phyloP scores from a whole-genome alignment of 92 coral and sea anemone species.

The Phenganax marumi region DNA sequence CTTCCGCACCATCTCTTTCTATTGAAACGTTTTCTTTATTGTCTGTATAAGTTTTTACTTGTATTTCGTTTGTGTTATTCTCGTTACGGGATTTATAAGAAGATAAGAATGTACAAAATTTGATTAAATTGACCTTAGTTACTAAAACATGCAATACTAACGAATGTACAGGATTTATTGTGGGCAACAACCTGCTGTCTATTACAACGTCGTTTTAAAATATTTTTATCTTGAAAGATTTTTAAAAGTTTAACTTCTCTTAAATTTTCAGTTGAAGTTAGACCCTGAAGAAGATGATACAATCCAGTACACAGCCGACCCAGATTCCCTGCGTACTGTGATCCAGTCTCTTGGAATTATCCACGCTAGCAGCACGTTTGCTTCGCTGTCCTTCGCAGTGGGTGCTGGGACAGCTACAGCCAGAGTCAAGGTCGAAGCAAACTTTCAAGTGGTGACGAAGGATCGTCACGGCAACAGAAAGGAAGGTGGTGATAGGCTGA shows the following conservation, averaged over 20 bases:
- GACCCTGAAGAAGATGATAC: conserved; percentile 98
- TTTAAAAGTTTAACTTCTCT: neutral
- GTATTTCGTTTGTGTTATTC: no score
- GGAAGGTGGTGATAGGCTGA: conserved; percentile 86
- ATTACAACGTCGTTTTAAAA: neutral
- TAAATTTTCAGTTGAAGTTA: conserved; percentile 60
- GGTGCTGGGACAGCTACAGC: conserved; percentile 96
- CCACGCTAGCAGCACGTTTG: conserved; percentile 94
- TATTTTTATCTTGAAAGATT: neutral
- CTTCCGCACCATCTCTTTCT: no score
- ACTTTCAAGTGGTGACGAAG: conserved; percentile 81
- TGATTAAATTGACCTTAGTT: no score
- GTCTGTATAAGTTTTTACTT: no score
- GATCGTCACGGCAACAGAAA: conserved; percentile 94
- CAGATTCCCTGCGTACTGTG: conserved; percentile 59
- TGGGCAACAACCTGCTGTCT: no score
- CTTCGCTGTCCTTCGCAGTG: conserved; percentile 92
- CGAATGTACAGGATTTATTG: no score
- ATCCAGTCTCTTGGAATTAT: conserved; percentile 75
- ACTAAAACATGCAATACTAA: no score
- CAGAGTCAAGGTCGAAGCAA: conserved; percentile 89
- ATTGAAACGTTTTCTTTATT: no score
- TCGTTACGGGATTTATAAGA: no score
- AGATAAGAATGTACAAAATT: no score
- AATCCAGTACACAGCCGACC: conserved; percentile 77